phyloP scores from a whole-genome alignment of 2,888 invertebrate genomes.

The Cremastinae sp. region DNA sequence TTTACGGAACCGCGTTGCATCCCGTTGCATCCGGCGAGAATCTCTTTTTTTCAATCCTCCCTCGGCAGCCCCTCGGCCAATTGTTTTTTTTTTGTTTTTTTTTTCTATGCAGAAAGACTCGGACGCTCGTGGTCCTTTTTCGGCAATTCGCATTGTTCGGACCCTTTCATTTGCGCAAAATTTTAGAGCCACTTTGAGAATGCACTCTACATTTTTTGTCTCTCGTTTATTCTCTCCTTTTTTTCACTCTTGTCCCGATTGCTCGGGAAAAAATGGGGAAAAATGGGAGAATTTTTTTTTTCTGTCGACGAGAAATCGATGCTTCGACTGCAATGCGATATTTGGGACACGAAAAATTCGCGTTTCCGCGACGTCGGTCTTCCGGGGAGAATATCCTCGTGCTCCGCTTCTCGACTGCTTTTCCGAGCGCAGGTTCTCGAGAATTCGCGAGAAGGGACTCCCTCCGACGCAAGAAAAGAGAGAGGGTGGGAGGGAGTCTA shows the following conservation, averaged over 20 bases:
- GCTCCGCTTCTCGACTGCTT: constrained; percentile 45
- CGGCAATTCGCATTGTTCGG: constrained; percentile 38
- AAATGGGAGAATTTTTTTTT: neutral
- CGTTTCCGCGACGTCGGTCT: constrained; percentile 52
- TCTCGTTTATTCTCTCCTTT: neutral
- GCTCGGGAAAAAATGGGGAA: neutral
- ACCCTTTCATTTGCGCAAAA: constrained; percentile 14
- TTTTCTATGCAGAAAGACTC: constrained; percentile 7
- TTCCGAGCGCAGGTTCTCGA: constrained; percentile 52
- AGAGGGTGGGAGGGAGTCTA: constrained; percentile 66
- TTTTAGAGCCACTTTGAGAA: constrained; percentile 19
- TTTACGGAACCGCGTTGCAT: neutral
- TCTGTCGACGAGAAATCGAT: neutral
- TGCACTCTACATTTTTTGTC: neutral
- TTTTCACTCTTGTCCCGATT: neutral
- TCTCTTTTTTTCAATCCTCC: constrained; percentile 26
- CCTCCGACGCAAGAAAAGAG: constrained; percentile 32
- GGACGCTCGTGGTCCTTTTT: constrained; percentile 20
- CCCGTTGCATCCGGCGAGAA: constrained; percentile 9
- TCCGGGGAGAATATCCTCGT: constrained; percentile 46
- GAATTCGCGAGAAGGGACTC: constrained; percentile 59
- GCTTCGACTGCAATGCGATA: constrained; percentile 43
- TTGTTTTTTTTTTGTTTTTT: constrained; percentile 33
- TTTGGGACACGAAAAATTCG: constrained; percentile 36
- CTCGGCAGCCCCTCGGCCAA: constrained; percentile 66